These are phyloP conservation scores for Drosophila murphyi DNA, from an alignment of 1,140 invertebrate species.

Conservation along the genomic window DNA sequence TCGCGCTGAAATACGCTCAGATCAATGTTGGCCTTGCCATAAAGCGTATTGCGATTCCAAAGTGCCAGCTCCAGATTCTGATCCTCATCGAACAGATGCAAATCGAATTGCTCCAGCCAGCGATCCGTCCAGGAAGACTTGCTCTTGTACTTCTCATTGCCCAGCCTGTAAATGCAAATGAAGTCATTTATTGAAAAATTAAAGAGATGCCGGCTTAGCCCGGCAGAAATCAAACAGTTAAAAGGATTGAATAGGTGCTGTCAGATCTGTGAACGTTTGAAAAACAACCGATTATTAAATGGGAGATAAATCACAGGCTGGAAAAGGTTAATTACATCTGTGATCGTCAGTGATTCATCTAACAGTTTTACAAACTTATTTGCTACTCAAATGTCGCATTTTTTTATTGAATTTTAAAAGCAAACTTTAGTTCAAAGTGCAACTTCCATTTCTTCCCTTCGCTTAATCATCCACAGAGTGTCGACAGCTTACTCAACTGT, in stretches of 20 bases:
- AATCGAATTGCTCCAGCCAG: conserved; percentile 99
- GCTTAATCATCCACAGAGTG: too few relatives aligned
- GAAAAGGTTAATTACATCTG: too few relatives aligned
- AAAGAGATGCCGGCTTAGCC: too few relatives aligned
- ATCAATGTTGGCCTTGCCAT: conserved; percentile 92
- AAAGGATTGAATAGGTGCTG: too few relatives aligned
- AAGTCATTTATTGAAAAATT: background rate
- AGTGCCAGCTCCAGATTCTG: conserved; percentile 76
- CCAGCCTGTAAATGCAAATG: conserved; percentile 88
- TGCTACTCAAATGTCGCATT: too few relatives aligned
- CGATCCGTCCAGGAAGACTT: conserved; percentile 94
- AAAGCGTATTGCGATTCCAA: conserved; percentile 80
- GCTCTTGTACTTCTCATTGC: conserved; percentile 99
- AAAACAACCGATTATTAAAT: too few relatives aligned
- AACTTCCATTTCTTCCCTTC: too few relatives aligned
- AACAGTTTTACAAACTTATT: background rate
- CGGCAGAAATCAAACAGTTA: too few relatives aligned
- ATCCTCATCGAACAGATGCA: conserved; percentile 95
- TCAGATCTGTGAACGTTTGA: too few relatives aligned
- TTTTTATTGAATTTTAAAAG: too few relatives aligned
- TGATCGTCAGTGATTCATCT: background rate
- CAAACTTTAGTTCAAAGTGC: too few relatives aligned
- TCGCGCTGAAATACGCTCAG: conserved; percentile 94
- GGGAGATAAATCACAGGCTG: too few relatives aligned
- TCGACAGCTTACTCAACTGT: background rate